Percentiles rank a stretch among this genome's conserved stretches.
These are phyloP conservation scores for Tokudaia muenninki DNA, from an alignment of 2,797 vertebrate genomes.

Conservation along the genomic window DNA sequence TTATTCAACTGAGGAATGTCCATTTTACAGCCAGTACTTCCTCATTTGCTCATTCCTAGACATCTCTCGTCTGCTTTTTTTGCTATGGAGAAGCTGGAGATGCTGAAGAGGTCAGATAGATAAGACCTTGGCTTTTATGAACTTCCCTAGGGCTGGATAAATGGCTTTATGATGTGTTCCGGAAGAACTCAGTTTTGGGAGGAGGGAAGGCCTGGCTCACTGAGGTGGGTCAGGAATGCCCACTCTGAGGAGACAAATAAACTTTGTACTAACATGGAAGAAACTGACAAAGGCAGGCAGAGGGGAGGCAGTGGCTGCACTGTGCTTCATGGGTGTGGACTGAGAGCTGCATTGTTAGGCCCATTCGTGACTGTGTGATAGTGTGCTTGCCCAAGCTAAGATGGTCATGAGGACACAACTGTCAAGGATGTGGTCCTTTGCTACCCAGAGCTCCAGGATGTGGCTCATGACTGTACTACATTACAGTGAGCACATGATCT, in stretches of 20 bases:
- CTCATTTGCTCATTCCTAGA: not conserved
- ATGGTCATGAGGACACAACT: not conserved
- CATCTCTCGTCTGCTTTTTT: not conserved
- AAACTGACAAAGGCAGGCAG: not conserved
- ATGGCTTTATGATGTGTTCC: not conserved
- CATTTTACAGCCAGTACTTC: too few species aligned
- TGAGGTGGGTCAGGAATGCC: not conserved
- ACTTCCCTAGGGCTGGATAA: not conserved
- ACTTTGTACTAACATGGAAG: not conserved
- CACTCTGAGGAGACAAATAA: not conserved
- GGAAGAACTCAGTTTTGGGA: not conserved
- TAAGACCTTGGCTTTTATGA: not conserved
- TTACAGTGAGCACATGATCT: not conserved
- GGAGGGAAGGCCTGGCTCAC: not conserved
- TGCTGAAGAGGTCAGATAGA: not conserved
- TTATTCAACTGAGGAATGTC: conserved; percentile 6
- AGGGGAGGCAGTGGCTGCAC: not conserved
- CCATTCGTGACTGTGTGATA: not conserved
- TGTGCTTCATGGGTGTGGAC: not conserved
- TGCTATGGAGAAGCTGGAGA: not conserved
- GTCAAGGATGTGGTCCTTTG: too few species aligned
- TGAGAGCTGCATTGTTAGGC: not conserved
- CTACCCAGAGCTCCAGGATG: not conserved
- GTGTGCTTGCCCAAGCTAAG: not conserved
- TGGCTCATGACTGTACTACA: not conserved